phyloP scores from a whole-genome alignment of 2,888 invertebrate species.

The Agrochola litura region DNA sequence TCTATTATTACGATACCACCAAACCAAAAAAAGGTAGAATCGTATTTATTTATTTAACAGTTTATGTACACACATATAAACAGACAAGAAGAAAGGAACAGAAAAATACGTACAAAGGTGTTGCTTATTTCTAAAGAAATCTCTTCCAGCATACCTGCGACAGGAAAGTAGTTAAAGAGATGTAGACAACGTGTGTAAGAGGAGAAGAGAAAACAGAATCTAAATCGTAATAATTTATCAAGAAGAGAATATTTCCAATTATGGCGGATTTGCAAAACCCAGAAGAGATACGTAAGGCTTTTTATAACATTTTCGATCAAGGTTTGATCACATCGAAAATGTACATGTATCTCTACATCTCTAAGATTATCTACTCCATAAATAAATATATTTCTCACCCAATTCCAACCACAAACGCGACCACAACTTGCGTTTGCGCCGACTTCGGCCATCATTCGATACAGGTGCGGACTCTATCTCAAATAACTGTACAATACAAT shows the following conservation, averaged over 20 bases:
- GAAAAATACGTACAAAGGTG: too few species aligned
- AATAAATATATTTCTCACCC: slow-evolving; percentile 38
- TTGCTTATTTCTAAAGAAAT: too few species aligned
- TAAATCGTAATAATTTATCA: neutral
- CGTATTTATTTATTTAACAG: too few species aligned
- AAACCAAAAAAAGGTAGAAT: neutral
- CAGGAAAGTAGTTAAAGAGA: too few species aligned
- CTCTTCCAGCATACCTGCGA: too few species aligned
- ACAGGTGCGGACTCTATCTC: slow-evolving; percentile 53
- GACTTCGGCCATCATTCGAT: slow-evolving; percentile 52
- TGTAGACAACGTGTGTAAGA: too few species aligned
- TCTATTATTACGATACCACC: too few species aligned
- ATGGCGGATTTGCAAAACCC: neutral
- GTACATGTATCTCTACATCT: neutral
- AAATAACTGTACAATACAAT: slow-evolving; percentile 52
- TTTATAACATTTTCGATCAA: neutral
- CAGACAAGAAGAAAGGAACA: too few species aligned
- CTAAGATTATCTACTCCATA: neutral
- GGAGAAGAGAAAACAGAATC: too few species aligned
- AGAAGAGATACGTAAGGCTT: neutral
- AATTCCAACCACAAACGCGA: slow-evolving; percentile 46
- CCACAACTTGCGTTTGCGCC: slow-evolving; percentile 33
- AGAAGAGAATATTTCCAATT: neutral
- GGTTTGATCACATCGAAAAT: neutral
- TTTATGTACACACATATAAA: too few species aligned